phyloP scores from a whole-genome alignment of 2,113 vertebrate species.

The Ictidomys tridecemlineatus region DNA sequence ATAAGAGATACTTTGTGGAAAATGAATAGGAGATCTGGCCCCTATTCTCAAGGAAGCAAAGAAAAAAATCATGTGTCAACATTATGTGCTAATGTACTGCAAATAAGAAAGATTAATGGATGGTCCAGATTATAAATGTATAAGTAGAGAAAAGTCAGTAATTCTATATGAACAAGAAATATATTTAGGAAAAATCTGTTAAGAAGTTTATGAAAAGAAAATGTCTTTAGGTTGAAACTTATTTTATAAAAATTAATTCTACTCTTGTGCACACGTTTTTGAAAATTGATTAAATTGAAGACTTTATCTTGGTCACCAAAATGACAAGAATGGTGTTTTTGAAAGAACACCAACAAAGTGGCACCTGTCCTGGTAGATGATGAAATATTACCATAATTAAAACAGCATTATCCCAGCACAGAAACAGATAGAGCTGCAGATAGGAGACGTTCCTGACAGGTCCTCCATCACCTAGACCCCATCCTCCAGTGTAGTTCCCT shows the following conservation, averaged over 20 bases:
- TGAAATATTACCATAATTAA: background rate
- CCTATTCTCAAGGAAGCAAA: background rate
- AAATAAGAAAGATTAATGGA: background rate
- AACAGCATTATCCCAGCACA: background rate
- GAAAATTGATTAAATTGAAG: background rate
- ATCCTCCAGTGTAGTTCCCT: background rate
- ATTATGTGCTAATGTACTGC: background rate
- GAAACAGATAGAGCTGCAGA: background rate
- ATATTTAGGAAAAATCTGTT: background rate
- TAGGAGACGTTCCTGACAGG: background rate
- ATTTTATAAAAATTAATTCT: constrained; percentile 7
- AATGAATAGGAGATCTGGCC: background rate
- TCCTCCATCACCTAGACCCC: background rate
- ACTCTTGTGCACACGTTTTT: background rate
- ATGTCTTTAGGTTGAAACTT: background rate
- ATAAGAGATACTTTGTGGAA: background rate
- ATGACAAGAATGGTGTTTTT: background rate
- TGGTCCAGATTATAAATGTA: background rate
- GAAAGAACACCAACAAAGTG: background rate
- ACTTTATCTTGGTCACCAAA: background rate
- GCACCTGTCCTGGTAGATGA: background rate
- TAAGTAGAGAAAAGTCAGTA: constrained; percentile 6
- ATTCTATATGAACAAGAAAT: constrained; percentile 17
- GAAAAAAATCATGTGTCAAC: background rate
- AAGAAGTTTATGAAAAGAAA: background rate